Base-by-base conservation (phyloP, 2,888 invertebrate genomes). In the Pollenia griseotomentosa region DNA sequence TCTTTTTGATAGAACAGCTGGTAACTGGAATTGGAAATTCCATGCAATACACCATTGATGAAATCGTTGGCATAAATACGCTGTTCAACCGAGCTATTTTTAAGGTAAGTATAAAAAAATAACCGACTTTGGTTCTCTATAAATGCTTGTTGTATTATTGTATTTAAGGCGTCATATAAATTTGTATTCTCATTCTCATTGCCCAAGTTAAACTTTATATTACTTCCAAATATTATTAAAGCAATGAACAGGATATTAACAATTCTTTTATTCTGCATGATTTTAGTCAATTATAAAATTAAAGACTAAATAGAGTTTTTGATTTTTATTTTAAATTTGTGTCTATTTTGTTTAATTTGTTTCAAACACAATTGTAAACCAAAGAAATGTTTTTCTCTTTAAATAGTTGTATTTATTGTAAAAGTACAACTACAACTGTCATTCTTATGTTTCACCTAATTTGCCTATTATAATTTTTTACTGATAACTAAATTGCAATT, bases 11-110 rank as follows among this genome's bases (percentile, higher is more conserved):
- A 44, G 0, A 74, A 46, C 0, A 87, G 16, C 11, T 78, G 78
- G 1, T 73, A 68, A 0, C 73, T 53, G 8, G 10, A 11, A 59
- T 70, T 59, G 4, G 66, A 46, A 12, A 78, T 48, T 5, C 57
- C 19, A 12, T n/a, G 4, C 40, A 78, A 10, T 14, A 87, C 1
- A 0, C n/a, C 2, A 70, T 74, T 23, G 0, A 82, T 51, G 11
- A 84, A 48, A 11, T 84, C 87, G 23, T 84, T 81, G n/a, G 53
- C 73, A 51, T 16, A 9, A 63, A 16, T 48, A 44, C 11, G 42
- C 1, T 16, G 1, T 0, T n/a, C 11, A 0, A 8, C 19, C 1
- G 66, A 59, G 0, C 46, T 44, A 3, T 78, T 53, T 46, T 87
- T 42, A 44, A 57, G 78, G 63, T 53, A 75, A 7, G 16, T 46